Conservation (phyloP, 35 echinoderm and acorn worm genomes). For the Acanthaster planci region DNA sequence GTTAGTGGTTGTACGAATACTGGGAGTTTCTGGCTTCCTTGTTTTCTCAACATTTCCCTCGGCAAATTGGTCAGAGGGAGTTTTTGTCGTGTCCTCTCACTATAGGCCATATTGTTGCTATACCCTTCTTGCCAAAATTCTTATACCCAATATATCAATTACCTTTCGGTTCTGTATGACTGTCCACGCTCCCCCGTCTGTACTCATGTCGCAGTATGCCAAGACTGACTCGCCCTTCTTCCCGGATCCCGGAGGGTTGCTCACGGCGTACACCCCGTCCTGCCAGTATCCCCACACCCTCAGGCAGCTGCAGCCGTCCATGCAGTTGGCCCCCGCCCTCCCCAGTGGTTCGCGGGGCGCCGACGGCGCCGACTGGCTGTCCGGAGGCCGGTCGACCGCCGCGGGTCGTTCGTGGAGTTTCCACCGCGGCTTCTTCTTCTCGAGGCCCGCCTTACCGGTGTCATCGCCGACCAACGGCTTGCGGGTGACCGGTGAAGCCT, state of each 20-base stretch:
- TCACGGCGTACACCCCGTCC: conserved; percentile 65
- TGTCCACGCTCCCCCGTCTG: conserved; percentile 74
- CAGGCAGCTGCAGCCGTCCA: conserved; percentile 73
- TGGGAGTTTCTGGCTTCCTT: too few relatives aligned
- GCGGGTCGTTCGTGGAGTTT: too few relatives aligned
- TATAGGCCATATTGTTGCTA: too few relatives aligned
- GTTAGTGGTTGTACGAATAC: too few relatives aligned
- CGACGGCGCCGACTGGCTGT: conserved; percentile 19
- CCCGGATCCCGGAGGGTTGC: conserved; percentile 47
- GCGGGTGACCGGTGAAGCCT: too few relatives aligned
- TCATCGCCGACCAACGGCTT: too few relatives aligned
- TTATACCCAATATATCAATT: background rate
- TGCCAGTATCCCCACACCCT: conserved; percentile 43
- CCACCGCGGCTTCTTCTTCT: too few relatives aligned
- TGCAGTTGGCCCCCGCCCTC: background rate
- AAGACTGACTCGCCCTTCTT: conserved; percentile 60
- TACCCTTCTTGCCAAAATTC: too few relatives aligned
- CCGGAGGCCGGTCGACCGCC: conserved; percentile 6
- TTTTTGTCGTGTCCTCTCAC: too few relatives aligned
- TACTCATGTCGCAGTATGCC: conserved; percentile 71
- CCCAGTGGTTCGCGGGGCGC: background rate
- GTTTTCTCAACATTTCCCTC: too few relatives aligned
- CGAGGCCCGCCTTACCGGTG: too few relatives aligned
- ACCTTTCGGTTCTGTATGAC: conserved; percentile 84
- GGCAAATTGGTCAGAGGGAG: too few relatives aligned